Evolutionary conservation across 2,113 vertebrate species (phyloP), one percentile per base, ranked within the genome.

Genomic region (Pteronura brasiliensis): DNA sequence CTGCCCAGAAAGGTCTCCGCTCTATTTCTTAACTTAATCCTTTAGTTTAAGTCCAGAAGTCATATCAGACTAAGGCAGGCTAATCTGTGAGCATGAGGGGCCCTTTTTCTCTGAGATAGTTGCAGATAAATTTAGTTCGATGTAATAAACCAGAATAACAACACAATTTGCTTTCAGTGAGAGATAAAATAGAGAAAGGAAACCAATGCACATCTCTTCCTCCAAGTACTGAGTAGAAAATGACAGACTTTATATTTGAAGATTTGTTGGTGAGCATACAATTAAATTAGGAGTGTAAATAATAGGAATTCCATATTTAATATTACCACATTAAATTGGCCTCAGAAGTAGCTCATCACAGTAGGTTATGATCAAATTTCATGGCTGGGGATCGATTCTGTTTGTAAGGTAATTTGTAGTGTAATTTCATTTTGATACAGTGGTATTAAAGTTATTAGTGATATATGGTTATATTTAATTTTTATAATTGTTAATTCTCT

Each of bases 301-400:
- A 83, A 89, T 87, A 87, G 61, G 67, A 93, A 95, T 63, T 97
- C 67, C 96, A 80, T 95, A 89, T 95, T 97, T 97, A 95, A 96
- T 93, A 67, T 77, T 95, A 77, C 77, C 85, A 91, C 67, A 93
- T 97, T 97, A 96, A 95, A 96, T 97, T 95, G 95, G 42, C 27
- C 23, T 93, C n/a, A n/a, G 86, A 94, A 44, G 92, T n/a, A 94
- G 71, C 94, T 89, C 42, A 87, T 89, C 72, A 89, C 49, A 82
- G 90, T 79, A 95, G 65, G 31, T 95, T 94, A 86, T 91, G 79
- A 91, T 83, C 18, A 82, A 82, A 88, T 95, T 42, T 95, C 72
- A 91, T 52, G 21, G 85, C 13, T 95, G 29, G 34, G 12, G n/a
- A 89, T 91, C 57, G 81, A 81, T 57, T 93, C 42, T 91, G 42